Conservation (phyloP, 2,888 invertebrate species). For the Andrena minutula region DNA sequence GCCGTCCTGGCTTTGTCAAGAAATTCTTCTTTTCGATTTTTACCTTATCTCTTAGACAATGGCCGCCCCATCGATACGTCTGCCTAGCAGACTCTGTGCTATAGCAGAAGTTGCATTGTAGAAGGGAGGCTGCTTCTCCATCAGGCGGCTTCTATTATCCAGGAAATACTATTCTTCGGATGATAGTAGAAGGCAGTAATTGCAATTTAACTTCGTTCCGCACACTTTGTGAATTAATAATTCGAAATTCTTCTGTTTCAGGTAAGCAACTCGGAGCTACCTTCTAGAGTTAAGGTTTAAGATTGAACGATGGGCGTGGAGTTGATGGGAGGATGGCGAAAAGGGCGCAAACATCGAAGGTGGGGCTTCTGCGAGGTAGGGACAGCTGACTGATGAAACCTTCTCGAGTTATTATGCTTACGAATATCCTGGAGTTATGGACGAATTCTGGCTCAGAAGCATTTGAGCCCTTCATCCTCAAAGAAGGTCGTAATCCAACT, state of each 20-base stretch:
- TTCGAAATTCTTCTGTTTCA: conserved; percentile 27
- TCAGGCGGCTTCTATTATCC: conserved; percentile 15
- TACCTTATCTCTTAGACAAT: conserved; percentile 54
- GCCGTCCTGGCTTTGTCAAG: conserved; percentile 45
- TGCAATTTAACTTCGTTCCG: background rate
- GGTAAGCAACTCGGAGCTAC: conserved; percentile 2
- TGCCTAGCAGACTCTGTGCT: background rate
- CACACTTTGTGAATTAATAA: conserved; percentile 3
- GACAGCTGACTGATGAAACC: conserved; percentile 80
- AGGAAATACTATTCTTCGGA: background rate
- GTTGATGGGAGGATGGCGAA: conserved; percentile 50
- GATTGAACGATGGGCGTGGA: conserved; percentile 39
- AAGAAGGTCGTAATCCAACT: no score
- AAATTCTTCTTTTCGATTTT: conserved; percentile 52
- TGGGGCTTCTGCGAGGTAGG: conserved; percentile 67
- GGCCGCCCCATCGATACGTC: conserved; percentile 54
- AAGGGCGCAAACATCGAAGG: conserved; percentile 55
- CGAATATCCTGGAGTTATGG: conserved; percentile 18
- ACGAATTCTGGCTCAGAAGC: conserved; percentile 60
- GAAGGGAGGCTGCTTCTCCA: background rate
- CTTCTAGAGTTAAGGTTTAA: conserved; percentile 5
- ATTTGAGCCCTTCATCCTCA: conserved; percentile 5
- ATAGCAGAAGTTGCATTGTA: conserved; percentile 1
- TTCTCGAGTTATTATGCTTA: conserved; percentile 56
- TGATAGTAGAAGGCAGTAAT: conserved; percentile 1